phyloP scores from a whole-genome alignment of 2,888 invertebrate species.

The Nomada ferruginata region DNA sequence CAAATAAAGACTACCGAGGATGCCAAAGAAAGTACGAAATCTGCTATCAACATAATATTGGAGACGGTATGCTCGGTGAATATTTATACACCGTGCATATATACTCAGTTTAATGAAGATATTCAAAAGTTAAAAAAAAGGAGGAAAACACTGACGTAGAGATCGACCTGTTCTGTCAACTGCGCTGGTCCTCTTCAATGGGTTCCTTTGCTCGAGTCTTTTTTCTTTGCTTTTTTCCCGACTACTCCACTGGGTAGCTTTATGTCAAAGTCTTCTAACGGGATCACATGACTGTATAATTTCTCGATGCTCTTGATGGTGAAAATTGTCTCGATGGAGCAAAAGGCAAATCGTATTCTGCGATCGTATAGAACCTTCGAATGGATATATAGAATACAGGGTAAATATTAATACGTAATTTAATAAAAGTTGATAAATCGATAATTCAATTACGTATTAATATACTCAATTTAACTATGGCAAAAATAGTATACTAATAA shows the following conservation, averaged over 20 bases:
- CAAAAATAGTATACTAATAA: neutral
- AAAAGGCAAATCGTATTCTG: neutral
- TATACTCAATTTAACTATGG: too few species aligned
- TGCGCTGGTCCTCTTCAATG: neutral
- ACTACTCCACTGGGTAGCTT: too few species aligned
- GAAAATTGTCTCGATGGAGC: neutral
- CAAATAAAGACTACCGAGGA: too few species aligned
- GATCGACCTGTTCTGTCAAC: neutral
- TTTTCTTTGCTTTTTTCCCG: neutral
- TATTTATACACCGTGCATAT: constrained; percentile 24
- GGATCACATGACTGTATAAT: neutral
- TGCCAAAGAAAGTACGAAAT: too few species aligned
- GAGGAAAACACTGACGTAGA: neutral
- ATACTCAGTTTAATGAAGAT: constrained; percentile 8
- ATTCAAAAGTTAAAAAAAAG: neutral
- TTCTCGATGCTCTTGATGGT: neutral
- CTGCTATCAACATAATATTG: too few species aligned
- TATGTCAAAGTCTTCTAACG: neutral
- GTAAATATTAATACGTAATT: neutral
- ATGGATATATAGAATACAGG: neutral
- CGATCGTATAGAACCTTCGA: neutral
- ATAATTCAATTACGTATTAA: too few species aligned
- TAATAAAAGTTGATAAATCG: too few species aligned
- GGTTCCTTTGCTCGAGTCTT: constrained; percentile 10
- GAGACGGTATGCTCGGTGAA: neutral